These are phyloP conservation scores for Micromys minutus DNA, from an alignment of 2,113 vertebrate species.

Conservation along the genomic window DNA sequence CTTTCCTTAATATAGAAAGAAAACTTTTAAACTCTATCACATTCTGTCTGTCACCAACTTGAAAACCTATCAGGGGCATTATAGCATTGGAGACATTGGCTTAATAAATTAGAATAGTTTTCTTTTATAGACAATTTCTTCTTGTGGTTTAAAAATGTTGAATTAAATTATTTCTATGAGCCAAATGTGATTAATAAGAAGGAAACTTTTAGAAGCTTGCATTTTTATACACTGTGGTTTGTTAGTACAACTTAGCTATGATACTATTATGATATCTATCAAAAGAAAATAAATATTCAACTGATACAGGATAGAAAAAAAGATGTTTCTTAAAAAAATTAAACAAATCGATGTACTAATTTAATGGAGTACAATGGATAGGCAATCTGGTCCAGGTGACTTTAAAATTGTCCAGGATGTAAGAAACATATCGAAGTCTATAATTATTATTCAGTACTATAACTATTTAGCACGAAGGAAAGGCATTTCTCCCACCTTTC, in stretches of 20 bases:
- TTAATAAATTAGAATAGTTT: conserved; percentile 56
- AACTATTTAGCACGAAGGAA: background rate
- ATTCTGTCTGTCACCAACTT: conserved; percentile 27
- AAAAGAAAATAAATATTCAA: conserved; percentile 61
- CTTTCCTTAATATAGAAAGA: conserved; percentile 50
- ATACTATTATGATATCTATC: background rate
- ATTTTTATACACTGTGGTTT: conserved; percentile 50
- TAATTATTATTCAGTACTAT: background rate
- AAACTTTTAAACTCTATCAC: conserved; percentile 56
- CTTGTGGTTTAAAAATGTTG: conserved; percentile 49
- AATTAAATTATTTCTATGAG: conserved; percentile 68
- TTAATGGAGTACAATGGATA: conserved; percentile 17
- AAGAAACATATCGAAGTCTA: background rate
- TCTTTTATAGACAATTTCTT: conserved; percentile 41
- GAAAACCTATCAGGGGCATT: conserved; percentile 53
- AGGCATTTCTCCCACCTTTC: background rate
- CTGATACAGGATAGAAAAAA: background rate
- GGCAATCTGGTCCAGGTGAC: background rate
- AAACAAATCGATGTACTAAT: background rate
- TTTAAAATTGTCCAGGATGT: background rate
- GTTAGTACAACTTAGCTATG: conserved; percentile 19
- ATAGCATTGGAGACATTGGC: conserved; percentile 7
- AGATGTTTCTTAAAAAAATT: conserved; percentile 15
- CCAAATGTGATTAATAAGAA: conserved; percentile 59
- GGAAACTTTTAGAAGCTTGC: conserved; percentile 55